Base-by-base conservation (phyloP, 2,888 invertebrate genomes). In the Chrysolina oricalcia region DNA sequence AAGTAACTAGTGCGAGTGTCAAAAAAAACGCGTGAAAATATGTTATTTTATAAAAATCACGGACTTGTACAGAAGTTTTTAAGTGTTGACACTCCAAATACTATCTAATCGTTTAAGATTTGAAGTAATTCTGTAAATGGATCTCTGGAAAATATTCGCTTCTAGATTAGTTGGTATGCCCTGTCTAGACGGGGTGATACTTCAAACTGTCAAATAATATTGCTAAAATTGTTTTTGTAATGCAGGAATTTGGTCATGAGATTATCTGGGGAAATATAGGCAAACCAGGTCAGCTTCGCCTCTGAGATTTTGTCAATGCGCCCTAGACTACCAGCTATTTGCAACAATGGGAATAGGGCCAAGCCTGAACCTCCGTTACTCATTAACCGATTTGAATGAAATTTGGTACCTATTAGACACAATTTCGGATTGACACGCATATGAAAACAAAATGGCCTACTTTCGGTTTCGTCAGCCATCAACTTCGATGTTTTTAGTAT, bases 1-100 rank as follows among this genome's bases (percentile, higher is more conserved):
- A 78, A 76, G 74, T 79, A 79, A 76, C 76, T 81, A 80, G 79
- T 80, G 77, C 75, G 74, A 70, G 78, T 81, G 81, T 78, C 80
- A 76, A 76, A 74, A 74, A 67, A 27, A 56, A 70, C 35, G 27
- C 23, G 11, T 50, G 17, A 41, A 27, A 64, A 41, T 70, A 46
- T 72, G 65, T 75, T 79, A 62, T 68, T 72, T 70, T 65, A 69
- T 66, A 56, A 68, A 67, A 62, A 50, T 19, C 50, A 62, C 35
- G 43, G 70, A 70, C 19, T 62, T 78, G 78, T 76, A 78, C 64
- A 78, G 69, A 78, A 19, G 8, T 48, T 72, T 69, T 19, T 53
- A 56, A 67, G 53, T 66, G 46, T 72, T 70, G 76, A 50, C 76
- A 77, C 74, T 59, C 76, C 41, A 27, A 50, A 35, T 3, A 23